Evolutionary conservation across 2,888 invertebrate species (phyloP), one percentile per base, ranked within the genome.

Genomic region (Schizotus pectinicornis): DNA sequence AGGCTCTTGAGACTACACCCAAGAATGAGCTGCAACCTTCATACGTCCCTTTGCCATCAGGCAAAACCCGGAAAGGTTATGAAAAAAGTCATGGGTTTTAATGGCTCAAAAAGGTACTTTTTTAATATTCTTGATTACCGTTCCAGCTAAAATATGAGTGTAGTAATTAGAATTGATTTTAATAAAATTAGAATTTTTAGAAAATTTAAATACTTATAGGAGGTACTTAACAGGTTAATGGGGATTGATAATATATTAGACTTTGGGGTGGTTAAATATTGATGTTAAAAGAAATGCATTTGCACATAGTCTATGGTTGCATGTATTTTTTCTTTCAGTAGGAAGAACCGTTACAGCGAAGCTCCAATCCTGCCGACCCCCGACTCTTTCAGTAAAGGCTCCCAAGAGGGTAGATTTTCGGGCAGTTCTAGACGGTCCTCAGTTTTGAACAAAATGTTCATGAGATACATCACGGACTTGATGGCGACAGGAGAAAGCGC

Each of bases 371-470:
- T 73, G 14, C 74, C 72, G 8, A 64, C 59, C n/a, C 63, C 71
- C 9, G 60, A 63, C 33, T 54, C 59, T n/a, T 72, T 77, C 32
- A 82, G 81, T 68, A 81, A 74, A 66, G 68, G 72, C 7, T 61
- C 80, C 11, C 76, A 80, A 54, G 76, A 81, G 68, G 83, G 83
- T 52, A 83, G 83, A 30, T 81, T 82, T 7, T 84, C 85, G 42
- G 80, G 81, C 7, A 84, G 83, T 7, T 77, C 80, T 0, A 84
- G 88, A 36, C 82, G 92, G 67, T 80, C 86, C 13, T 80, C 83
- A 0, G 87, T 92, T 62, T 77, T 94, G 1, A 92, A 92, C 75
- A 91, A 91, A 77, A 73, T 93, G 45, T 92, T 93, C 69, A 92
- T 93, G 91, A 85, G 86, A 67, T 82, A 90, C 57, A 87, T 94